Evolutionary conservation across 2,888 invertebrate genomes (phyloP), one percentile per base, ranked within the genome.

Genomic region (Tanytarsus gracilentus): DNA sequence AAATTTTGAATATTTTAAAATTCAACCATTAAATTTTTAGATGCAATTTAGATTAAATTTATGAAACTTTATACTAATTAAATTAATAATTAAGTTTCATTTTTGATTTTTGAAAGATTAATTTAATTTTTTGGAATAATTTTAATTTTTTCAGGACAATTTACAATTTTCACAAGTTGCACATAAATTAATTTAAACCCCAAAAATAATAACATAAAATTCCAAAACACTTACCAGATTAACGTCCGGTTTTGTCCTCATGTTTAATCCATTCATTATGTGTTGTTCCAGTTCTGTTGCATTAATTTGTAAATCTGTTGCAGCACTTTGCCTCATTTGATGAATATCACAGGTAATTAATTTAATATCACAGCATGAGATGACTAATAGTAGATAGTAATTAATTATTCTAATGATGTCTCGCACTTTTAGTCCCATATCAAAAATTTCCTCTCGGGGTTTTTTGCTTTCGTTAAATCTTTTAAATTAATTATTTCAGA

Each of bases 261-360:
- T 58, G 21, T 58, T 58, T 58, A 58, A 58, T 58, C 58, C 58
- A 58, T 18, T 58, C 58, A 58, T 58, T 26, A 58, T 58, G 29
- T 58, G 58, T 23, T 27, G 40, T 18, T 58, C 29, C 11, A 58
- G 30, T 14, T 58, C 58, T 8, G 40, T 58, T 4, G 58, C 44
- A 23, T 58, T 30, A 23, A 58, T 58, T 18, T 55, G 39, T 7
- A 55, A 55, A 16, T 40, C 18, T 1, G 2, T 21, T 23, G 23
- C 21, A n/a, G 29, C 23, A 4, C 44, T 44, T 18, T 58, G 44
- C 48, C 39, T 27, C 58, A 58, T 58, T 48, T 58, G 6, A 58
- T 58, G 58, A 48, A 58, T 58, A 58, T 58, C 58, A 58, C 48
- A 58, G 58, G 26, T 48, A 48, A 58, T 48, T 58, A 58, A 48